phyloP scores from a whole-genome alignment of 2,797 vertebrate species.

The Poecile montanus region DNA sequence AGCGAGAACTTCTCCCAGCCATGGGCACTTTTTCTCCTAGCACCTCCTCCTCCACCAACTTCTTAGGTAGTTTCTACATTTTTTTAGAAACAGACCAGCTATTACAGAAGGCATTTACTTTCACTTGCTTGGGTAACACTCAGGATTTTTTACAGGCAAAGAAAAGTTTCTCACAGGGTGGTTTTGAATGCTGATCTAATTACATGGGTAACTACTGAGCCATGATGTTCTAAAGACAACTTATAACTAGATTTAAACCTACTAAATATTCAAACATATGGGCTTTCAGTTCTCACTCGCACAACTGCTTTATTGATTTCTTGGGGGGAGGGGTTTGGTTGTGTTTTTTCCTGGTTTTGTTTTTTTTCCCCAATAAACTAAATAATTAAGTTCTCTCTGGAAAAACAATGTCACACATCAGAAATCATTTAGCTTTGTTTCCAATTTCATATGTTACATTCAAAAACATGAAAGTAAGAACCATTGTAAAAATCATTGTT shows the following conservation, averaged over 20 bases:
- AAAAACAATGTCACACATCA: background rate
- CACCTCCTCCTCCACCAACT: background rate
- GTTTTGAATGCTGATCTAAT: background rate
- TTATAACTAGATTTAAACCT: background rate
- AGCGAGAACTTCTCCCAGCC: accelerated
- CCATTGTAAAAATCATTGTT: background rate
- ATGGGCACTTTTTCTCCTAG: accelerated
- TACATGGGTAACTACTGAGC: background rate
- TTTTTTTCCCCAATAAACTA: background rate
- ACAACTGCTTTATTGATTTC: background rate
- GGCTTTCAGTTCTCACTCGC: background rate
- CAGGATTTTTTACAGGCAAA: background rate
- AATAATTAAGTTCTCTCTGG: background rate
- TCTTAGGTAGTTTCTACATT: accelerated
- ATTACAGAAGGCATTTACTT: background rate
- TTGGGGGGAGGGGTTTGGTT: background rate
- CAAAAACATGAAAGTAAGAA: background rate
- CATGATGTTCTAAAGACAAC: background rate
- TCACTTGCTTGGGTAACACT: background rate
- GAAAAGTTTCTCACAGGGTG: background rate
- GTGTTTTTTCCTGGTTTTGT: background rate
- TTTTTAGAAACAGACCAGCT: background rate
- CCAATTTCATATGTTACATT: background rate
- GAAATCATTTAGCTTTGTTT: background rate
- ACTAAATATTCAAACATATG: background rate